These are phyloP conservation scores for Andrena haemorrhoa DNA, from an alignment of 2,888 invertebrate species.

Conservation along the genomic window DNA sequence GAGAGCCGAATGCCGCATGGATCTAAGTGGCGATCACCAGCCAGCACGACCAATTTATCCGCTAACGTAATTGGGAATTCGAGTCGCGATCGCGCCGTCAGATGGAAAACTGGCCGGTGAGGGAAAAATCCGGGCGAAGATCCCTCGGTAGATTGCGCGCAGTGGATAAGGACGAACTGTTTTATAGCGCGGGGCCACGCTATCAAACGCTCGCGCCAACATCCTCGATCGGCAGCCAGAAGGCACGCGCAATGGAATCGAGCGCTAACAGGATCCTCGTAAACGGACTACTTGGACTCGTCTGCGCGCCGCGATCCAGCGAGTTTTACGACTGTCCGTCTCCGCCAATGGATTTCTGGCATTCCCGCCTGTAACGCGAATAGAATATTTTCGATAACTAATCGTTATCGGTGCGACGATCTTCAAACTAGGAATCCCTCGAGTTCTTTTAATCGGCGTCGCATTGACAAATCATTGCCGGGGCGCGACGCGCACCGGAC, in stretches of 20 bases:
- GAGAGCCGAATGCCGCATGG: not conserved
- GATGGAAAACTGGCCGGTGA: not conserved
- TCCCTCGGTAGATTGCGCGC: not conserved
- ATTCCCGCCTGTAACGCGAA: constrained; percentile 45
- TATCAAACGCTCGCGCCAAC: constrained; percentile 41
- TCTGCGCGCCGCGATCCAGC: constrained; percentile 22
- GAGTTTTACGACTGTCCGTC: constrained; percentile 54
- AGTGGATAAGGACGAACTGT: constrained; percentile 51
- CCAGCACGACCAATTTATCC: not conserved
- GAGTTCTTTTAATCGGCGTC: constrained; percentile 46
- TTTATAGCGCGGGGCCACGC: constrained; percentile 50
- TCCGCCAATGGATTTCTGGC: constrained; percentile 48
- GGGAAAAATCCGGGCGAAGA: constrained; percentile 16
- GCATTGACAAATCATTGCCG: constrained; percentile 61
- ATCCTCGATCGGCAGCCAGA: constrained; percentile 51
- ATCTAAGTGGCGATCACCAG: constrained; percentile 2
- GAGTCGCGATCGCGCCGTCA: constrained; percentile 1
- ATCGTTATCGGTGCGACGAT: constrained; percentile 52
- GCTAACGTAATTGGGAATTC: constrained; percentile 3
- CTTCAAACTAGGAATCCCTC: constrained; percentile 44
- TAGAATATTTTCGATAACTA: constrained; percentile 49
- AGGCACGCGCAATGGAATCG: constrained; percentile 42
- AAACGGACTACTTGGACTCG: constrained; percentile 47
- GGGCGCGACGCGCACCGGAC: not conserved
- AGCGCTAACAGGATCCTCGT: constrained; percentile 57